Percentiles rank a stretch among this genome's conserved stretches.
Conservation (phyloP, 2,113 vertebrate genomes). For the Symphodus melops region DNA sequence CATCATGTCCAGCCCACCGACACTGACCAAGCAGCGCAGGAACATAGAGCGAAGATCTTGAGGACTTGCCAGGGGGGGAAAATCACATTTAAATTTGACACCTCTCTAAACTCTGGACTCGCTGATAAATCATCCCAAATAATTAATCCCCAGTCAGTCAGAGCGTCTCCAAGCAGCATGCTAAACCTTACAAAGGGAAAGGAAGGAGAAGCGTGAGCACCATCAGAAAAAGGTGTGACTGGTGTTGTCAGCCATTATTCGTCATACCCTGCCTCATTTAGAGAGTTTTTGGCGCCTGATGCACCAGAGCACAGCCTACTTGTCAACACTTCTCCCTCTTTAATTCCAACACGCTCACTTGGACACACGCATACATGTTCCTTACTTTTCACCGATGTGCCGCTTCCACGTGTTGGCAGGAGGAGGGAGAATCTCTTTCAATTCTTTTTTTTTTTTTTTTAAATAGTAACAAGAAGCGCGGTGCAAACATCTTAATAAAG, state of each 20-base stretch:
- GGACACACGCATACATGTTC: slow-evolving; percentile 25
- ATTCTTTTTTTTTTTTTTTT: slow-evolving; percentile 39
- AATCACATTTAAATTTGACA: slow-evolving; percentile 77
- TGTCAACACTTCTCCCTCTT: slow-evolving; percentile 75
- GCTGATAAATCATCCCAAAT: slow-evolving; percentile 83
- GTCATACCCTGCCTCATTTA: slow-evolving; percentile 81
- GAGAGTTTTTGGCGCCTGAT: slow-evolving; percentile 77
- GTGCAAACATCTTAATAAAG: slow-evolving; percentile 53
- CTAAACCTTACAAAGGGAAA: slow-evolving; percentile 74
- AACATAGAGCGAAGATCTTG: slow-evolving; percentile 36
- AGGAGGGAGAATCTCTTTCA: slow-evolving; percentile 39
- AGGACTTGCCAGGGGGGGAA: slow-evolving; percentile 57
- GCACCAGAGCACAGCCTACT: slow-evolving; percentile 73
- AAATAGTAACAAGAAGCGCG: slow-evolving; percentile 48
- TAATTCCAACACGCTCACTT: slow-evolving; percentile 63
- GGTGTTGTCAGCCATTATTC: slow-evolving; percentile 82
- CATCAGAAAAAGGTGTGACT: slow-evolving; percentile 83
- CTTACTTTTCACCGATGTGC: slow-evolving; percentile 36
- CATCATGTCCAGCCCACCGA: slow-evolving; percentile 22
- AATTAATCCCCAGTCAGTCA: slow-evolving; percentile 86
- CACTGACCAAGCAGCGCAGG: slow-evolving; percentile 1
- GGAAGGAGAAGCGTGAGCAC: slow-evolving; percentile 73
- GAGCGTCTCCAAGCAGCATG: slow-evolving; percentile 78
- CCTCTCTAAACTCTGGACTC: slow-evolving; percentile 78
- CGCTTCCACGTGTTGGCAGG: slow-evolving; percentile 36